These are phyloP conservation scores for Hirudinaria manillensis DNA, from an alignment of 2,888 invertebrate genomes.

Conservation along the genomic window DNA sequence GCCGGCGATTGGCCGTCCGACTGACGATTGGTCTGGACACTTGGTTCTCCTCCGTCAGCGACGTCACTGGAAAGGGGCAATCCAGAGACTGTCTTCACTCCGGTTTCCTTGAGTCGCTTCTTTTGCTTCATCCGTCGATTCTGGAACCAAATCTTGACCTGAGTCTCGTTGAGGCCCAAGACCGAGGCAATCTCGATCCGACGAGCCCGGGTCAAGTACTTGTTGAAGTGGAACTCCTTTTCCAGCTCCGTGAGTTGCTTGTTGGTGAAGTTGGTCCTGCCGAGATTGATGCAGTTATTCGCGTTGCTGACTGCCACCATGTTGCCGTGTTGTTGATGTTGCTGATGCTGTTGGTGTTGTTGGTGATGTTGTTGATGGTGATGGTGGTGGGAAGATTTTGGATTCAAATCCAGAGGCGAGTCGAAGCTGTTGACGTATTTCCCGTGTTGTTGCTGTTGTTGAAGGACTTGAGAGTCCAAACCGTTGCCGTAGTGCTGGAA, in stretches of 20 bases:
- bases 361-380: too few relatives aligned
- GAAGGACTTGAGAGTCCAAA: too few relatives aligned
- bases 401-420: too few relatives aligned
- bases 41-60: not conserved
- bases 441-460: too few relatives aligned
- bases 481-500: too few relatives aligned
- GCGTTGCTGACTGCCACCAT: not conserved
- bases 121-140: constrained; percentile 55
- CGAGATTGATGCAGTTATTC: constrained; percentile 52
- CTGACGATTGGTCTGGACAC: not conserved
- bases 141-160: constrained; percentile 60
- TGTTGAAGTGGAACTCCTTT: constrained; percentile 98
- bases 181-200: constrained; percentile 96
- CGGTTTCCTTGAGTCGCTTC: constrained; percentile 52
- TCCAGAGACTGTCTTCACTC: not conserved
- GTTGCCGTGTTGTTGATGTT: not conserved
- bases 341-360: not conserved
- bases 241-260: constrained; percentile 97
- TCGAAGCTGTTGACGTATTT: too few relatives aligned
- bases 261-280: constrained; percentile 96
- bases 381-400: too few relatives aligned
- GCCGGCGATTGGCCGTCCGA: not conserved
- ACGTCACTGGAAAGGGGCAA: not conserved
- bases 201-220: constrained; percentile 90
- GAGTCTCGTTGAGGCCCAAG: constrained; percentile 77